Percentiles rank a stretch among this genome's conserved stretches.
Evolutionary conservation across 2,797 vertebrate genomes (phyloP).

Genomic region (Corythornis leucogaster): DNA sequence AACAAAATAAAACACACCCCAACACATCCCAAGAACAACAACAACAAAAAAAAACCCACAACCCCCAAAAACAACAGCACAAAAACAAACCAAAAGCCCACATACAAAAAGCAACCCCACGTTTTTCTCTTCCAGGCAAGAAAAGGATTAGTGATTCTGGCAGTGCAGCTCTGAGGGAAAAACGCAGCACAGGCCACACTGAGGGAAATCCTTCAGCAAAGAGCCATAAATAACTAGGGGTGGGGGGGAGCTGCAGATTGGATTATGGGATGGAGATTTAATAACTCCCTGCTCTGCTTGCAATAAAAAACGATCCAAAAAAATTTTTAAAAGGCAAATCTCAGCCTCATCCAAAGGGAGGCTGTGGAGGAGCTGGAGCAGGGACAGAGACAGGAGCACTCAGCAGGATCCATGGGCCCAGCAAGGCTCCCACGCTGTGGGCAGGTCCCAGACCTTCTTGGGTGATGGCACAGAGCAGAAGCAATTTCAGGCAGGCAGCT

Average conservation of each 20-base stretch:
- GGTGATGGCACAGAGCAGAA: neutral
- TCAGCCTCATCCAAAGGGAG: neutral
- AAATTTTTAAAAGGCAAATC: neutral
- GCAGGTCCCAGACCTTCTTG: neutral
- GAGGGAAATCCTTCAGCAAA: neutral
- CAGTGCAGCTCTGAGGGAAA: neutral
- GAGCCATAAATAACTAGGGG: neutral
- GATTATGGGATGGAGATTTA: slow-evolving; percentile 30
- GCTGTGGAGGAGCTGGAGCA: neutral
- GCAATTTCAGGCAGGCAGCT: neutral
- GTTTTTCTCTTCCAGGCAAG: too few species aligned
- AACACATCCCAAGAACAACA: too few species aligned
- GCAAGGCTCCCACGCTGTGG: neutral
- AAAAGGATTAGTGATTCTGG: neutral
- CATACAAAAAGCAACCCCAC: too few species aligned
- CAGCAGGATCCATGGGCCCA: neutral
- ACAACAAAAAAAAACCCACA: too few species aligned
- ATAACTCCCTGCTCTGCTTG: neutral
- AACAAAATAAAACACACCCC: too few species aligned
- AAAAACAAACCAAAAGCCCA: neutral
- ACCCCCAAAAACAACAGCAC: too few species aligned
- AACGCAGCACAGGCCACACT: neutral
- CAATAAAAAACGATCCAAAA: slow-evolving; percentile 30
- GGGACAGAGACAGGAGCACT: neutral
- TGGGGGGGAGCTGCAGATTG: neutral